Evolutionary conservation across 2,797 vertebrate species (phyloP).

Genomic region (Chelidonichthys spinosus): DNA sequence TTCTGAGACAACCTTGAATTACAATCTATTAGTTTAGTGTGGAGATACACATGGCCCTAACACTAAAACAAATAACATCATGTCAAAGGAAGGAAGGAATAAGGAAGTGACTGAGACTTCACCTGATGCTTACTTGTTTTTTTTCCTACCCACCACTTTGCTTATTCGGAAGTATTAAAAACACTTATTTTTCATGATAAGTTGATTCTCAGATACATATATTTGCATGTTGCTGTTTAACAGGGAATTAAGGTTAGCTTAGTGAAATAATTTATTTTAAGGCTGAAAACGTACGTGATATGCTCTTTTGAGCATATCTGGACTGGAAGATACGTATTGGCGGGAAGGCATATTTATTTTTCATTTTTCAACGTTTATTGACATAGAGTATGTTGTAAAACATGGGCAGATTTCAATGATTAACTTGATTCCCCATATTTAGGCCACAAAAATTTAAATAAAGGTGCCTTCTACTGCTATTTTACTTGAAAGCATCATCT

Average conservation of each 20-base stretch:
- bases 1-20: constrained; percentile 25
- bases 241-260: constrained; percentile 52
- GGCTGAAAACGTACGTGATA: constrained; percentile 47
- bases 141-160: background rate
- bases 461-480: constrained; percentile 28
- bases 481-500: constrained; percentile 40
- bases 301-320: constrained; percentile 36
- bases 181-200: constrained; percentile 28
- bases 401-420: constrained; percentile 47
- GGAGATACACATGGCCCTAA: constrained; percentile 17
- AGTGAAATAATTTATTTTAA: constrained; percentile 49
- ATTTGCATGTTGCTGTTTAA: constrained; percentile 28
- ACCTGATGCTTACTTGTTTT: background rate
- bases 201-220: constrained; percentile 36
- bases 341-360: constrained; percentile 27
- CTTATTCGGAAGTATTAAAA: constrained; percentile 31
- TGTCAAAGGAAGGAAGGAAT: constrained; percentile 19
- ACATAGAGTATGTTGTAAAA: constrained; percentile 22
- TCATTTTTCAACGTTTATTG: constrained; percentile 24
- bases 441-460: constrained; percentile 42
- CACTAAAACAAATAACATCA: constrained; percentile 37
- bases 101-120: constrained; percentile 16
- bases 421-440: constrained; percentile 52
- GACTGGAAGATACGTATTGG: constrained; percentile 31
- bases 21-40: constrained; percentile 43